phyloP scores from a whole-genome alignment of 2,888 invertebrate genomes.

The Automeris io region DNA sequence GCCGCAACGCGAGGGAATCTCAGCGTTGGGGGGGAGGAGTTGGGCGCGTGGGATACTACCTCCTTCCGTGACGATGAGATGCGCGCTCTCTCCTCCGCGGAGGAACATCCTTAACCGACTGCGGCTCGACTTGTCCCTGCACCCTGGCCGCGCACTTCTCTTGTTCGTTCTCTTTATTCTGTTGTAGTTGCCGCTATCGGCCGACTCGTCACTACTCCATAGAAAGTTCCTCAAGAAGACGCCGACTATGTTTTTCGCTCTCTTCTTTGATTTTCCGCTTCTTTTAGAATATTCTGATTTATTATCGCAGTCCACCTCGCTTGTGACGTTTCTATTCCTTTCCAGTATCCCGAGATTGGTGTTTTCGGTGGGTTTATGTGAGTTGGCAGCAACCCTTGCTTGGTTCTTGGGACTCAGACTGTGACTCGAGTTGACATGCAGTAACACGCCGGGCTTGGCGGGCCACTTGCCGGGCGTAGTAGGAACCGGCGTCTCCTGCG shows the following conservation, averaged over 20 bases:
- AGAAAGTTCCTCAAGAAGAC: slow-evolving; percentile 56
- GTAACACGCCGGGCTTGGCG: slow-evolving; percentile 90
- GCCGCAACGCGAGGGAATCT: not conserved
- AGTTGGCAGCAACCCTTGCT: slow-evolving; percentile 47
- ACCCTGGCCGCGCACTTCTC: slow-evolving; percentile 63
- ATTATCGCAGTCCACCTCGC: slow-evolving; percentile 25
- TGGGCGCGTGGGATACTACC: slow-evolving; percentile 42
- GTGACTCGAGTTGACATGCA: slow-evolving; percentile 91
- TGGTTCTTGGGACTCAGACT: slow-evolving; percentile 79
- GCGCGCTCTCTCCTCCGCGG: slow-evolving; percentile 64
- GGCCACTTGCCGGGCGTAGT: slow-evolving; percentile 89
- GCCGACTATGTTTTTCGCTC: slow-evolving; percentile 49
- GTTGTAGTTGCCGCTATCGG: slow-evolving; percentile 66
- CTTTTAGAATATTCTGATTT: slow-evolving; percentile 59
- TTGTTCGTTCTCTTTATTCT: slow-evolving; percentile 69
- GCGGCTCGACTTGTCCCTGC: slow-evolving; percentile 53
- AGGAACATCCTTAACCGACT: slow-evolving; percentile 61
- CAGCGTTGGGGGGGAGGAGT: not conserved
- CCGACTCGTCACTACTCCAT: slow-evolving; percentile 56
- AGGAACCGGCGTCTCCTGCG: too few species aligned
- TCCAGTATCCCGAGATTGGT: slow-evolving; percentile 62
- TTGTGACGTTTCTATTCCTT: slow-evolving; percentile 40
- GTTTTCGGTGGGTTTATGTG: slow-evolving; percentile 34
- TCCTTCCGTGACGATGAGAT: slow-evolving; percentile 73
- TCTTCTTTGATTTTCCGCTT: slow-evolving; percentile 48